Base-by-base conservation (phyloP, 2,113 vertebrate species). In the Daubentonia madagascariensis region DNA sequence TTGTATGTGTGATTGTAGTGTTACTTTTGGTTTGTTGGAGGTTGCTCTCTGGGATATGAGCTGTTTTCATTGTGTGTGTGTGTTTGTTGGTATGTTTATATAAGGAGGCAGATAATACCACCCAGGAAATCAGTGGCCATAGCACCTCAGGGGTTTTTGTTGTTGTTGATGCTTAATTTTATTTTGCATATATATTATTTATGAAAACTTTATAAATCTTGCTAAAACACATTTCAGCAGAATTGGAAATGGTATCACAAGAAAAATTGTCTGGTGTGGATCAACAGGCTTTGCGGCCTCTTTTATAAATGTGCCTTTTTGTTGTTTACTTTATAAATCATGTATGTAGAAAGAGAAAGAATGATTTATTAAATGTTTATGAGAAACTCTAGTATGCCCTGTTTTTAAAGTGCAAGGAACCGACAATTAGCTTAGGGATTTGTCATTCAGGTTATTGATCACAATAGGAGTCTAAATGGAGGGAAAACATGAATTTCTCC, bases 301-400 rank as follows among this genome's bases (percentile, higher is more conserved):
- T 78, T 96, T 73, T 96, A 96, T 97, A 97, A 37, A 89, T 93
- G 50, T 40, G 70, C 18, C 67, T 40, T 79, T 96, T 97, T 96
- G 14, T 94, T 97, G 92, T 89, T 70, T 98, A 97, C 88, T 97
- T 98, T 97, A 84, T 96, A 97, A 97, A 75, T 96, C 75, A 48
- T 96, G 50, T 78, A 97, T 52, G 0, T 3, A 89, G 30, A 88
- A 67, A 87, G 7, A 92, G 16, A 67, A 86, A 30, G 23, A 75
- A 73, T 96, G 68, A 97, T 96, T 97, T 89, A 97, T 97, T 86
- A 97, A 97, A 65, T 96, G 88, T 96, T 96, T 97, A 80, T 91
- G 94, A 97, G 94, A 92, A 95, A 28, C 13, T 72, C 48, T 17
- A 72, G 17, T 94, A 35, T 25, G 40, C 78, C 43, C 72, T 68